Conservation (phyloP, 2,888 invertebrate genomes). For the Erpobdella octoculata region DNA sequence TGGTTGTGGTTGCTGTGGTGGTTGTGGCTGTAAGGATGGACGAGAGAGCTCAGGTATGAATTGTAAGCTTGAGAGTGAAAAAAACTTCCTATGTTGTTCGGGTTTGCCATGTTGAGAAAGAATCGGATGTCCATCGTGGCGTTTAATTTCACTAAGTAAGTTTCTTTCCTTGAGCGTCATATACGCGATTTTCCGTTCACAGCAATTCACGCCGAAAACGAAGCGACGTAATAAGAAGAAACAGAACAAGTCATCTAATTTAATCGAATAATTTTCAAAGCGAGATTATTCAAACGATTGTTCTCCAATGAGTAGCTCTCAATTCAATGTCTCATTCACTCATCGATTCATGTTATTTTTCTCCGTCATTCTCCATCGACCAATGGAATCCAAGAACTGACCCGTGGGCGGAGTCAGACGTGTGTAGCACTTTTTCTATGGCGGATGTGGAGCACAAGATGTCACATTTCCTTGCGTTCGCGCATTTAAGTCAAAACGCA, state of each 20-base stretch:
- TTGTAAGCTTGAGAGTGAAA: neutral
- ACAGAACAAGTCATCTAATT: slow-evolving; percentile 5
- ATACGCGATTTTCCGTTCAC: neutral
- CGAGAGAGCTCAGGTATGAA: slow-evolving; percentile 8
- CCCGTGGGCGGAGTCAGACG: slow-evolving; percentile 23
- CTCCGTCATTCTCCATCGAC: slow-evolving; percentile 7
- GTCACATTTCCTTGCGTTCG: no score
- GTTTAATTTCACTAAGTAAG: no score
- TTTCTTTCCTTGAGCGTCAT: neutral
- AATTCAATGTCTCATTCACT: slow-evolving; percentile 17
- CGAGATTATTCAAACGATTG: slow-evolving; percentile 22
- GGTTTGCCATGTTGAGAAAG: slow-evolving; percentile 11
- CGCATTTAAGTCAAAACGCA: no score
- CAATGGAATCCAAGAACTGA: slow-evolving; percentile 13
- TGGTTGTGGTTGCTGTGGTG: no score
- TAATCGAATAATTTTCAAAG: slow-evolving; percentile 8
- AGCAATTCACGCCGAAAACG: neutral
- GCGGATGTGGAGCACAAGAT: slow-evolving; percentile 17
- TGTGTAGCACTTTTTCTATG: slow-evolving; percentile 23
- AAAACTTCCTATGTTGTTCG: slow-evolving; percentile 1
- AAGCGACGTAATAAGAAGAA: neutral
- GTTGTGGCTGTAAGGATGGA: slow-evolving; percentile 12
- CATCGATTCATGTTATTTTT: slow-evolving; percentile 26
- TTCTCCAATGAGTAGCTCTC: slow-evolving; percentile 20
- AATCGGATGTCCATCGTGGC: slow-evolving; percentile 1